Evolutionary conservation across 1,140 invertebrate species (phyloP).

Genomic region (Drepana arcuata): DNA sequence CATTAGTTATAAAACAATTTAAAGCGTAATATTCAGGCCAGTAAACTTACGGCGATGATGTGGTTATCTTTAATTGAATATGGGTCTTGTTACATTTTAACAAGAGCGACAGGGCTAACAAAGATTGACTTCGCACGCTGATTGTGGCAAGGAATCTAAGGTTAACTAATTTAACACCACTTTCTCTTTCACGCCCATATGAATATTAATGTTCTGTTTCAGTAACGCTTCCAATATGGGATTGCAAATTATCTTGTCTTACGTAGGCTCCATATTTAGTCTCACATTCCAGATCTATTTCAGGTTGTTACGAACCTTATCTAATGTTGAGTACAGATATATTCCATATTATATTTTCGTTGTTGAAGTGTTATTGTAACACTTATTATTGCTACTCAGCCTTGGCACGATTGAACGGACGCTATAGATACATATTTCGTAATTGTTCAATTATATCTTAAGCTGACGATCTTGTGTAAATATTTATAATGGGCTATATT

Average conservation of each 20-base stretch:
- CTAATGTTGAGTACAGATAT: no score
- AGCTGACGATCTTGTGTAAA: slow-evolving; percentile 33
- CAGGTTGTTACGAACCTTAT: no score
- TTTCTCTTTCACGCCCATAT: slow-evolving; percentile 18
- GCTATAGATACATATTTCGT: slow-evolving; percentile 15
- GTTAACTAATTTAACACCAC: slow-evolving; percentile 55
- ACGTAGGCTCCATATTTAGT: slow-evolving; percentile 11
- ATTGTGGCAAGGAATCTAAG: slow-evolving; percentile 56
- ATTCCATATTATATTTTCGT: slow-evolving; percentile 29
- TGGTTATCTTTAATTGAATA: slow-evolving; percentile 42
- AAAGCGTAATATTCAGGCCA: slow-evolving; percentile 1
- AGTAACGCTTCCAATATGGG: slow-evolving; percentile 11
- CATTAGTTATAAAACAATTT: no score
- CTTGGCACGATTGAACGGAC: slow-evolving; percentile 30
- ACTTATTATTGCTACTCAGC: slow-evolving; percentile 47
- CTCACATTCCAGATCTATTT: no score
- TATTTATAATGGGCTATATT: slow-evolving; percentile 20
- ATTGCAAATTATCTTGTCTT: slow-evolving; percentile 7
- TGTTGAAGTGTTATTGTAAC: slow-evolving; percentile 42
- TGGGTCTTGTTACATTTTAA: slow-evolving; percentile 53
- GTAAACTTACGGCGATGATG: slow-evolving; percentile 27
- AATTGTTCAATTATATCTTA: slow-evolving; percentile 41
- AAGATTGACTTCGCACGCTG: slow-evolving; percentile 57
- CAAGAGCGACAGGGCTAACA: slow-evolving; percentile 39
- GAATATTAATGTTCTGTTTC: slow-evolving; percentile 11